phyloP scores from a whole-genome alignment of 2,113 vertebrate species.

The Osmerus eperlanus region DNA sequence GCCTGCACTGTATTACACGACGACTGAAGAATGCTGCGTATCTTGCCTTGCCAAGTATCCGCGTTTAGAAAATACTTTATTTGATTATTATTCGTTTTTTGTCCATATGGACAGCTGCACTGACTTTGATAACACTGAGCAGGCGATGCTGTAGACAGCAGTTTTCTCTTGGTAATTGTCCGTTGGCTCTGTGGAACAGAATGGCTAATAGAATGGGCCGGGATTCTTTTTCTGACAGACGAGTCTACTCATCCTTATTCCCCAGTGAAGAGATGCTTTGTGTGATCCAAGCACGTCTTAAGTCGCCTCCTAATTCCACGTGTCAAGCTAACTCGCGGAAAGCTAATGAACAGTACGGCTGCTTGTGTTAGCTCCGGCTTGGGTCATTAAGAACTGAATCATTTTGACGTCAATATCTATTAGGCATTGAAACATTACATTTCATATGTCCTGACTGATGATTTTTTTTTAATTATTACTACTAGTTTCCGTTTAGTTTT shows the following conservation, averaged over 20 bases:
- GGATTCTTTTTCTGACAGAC: constrained; percentile 41
- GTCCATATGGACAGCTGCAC: constrained; percentile 54
- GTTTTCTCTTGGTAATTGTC: constrained; percentile 56
- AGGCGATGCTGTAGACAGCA: constrained; percentile 46
- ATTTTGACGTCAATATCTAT: no score
- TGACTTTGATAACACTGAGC: constrained; percentile 50
- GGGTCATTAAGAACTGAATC: no score
- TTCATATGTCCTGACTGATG: no score
- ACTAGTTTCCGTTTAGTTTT: no score
- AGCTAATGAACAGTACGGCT: constrained; percentile 2
- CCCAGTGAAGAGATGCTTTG: constrained; percentile 10
- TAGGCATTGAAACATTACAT: no score
- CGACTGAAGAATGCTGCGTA: constrained; percentile 37
- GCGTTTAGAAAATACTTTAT: constrained; percentile 35
- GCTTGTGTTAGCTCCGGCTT: background rate
- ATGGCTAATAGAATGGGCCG: constrained; percentile 39
- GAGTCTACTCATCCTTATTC: constrained; percentile 40
- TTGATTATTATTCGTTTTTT: constrained; percentile 48
- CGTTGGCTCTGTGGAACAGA: constrained; percentile 44
- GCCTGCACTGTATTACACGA: constrained; percentile 19
- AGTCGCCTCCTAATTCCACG: constrained; percentile 14
- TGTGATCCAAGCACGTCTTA: constrained; percentile 1
- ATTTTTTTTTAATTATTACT: no score
- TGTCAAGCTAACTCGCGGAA: background rate
- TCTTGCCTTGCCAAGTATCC: constrained; percentile 36